A percentile compares a stretch with the other conserved stretches of the same genome.
phyloP scores from a whole-genome alignment of 2,888 invertebrate genomes.

The Slavum lentiscoides region DNA sequence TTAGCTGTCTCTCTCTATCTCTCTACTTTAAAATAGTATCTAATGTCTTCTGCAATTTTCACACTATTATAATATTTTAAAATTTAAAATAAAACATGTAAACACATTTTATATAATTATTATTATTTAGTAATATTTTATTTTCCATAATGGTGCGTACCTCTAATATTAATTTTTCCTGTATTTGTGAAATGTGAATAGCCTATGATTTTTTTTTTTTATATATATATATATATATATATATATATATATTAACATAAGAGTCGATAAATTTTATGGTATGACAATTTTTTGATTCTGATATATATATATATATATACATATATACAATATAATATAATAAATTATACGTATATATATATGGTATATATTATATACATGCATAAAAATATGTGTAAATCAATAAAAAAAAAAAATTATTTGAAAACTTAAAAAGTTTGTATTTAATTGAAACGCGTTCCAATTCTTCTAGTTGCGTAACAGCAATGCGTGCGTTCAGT shows the following conservation, averaged over 20 bases:
- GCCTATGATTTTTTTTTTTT: constrained; percentile 31
- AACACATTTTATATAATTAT: constrained; percentile 34
- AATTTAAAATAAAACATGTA: constrained; percentile 11
- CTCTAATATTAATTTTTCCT: constrained; percentile 50
- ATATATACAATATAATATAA: constrained; percentile 23
- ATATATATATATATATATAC: constrained; percentile 35
- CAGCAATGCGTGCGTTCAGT: not conserved
- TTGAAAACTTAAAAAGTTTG: constrained; percentile 16
- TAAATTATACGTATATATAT: constrained; percentile 24
- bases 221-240: no score
- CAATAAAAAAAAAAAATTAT: constrained; percentile 45
- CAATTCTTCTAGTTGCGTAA: not conserved
- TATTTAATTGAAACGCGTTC: constrained; percentile 23
- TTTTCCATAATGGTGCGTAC: constrained; percentile 51
- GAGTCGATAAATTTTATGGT: constrained; percentile 49
- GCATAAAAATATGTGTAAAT: constrained; percentile 38
- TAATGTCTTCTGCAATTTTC: constrained; percentile 52
- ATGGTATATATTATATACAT: constrained; percentile 23
- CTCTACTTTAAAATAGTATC: constrained; percentile 40
- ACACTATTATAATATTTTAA: constrained; percentile 34
- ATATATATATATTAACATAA: constrained; percentile 35
- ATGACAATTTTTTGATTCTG: constrained; percentile 37
- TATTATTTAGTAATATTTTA: constrained; percentile 50
- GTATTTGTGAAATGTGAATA: constrained; percentile 51
- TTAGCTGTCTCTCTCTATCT: constrained; percentile 23